Conservation (phyloP, 2,113 vertebrate genomes). For the Eurypyga helias region DNA sequence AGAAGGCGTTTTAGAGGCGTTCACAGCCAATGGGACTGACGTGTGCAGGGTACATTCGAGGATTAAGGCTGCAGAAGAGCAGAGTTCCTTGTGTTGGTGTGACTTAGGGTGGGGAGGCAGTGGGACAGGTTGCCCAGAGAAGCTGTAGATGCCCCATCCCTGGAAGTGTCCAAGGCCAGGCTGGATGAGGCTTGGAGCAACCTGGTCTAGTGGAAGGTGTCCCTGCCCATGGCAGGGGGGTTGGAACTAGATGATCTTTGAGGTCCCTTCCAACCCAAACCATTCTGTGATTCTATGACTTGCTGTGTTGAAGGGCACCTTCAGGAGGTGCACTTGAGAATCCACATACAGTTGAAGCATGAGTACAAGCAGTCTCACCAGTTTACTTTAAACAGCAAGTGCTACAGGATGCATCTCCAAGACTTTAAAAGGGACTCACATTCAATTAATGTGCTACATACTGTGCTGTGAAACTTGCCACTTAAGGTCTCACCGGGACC, state of each 20-base stretch:
- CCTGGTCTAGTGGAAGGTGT: too few species aligned
- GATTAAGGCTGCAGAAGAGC: not conserved
- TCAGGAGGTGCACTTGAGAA: fast-evolving
- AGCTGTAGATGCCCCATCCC: too few species aligned
- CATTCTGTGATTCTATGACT: too few species aligned
- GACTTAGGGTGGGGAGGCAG: too few species aligned
- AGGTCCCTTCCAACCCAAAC: too few species aligned
- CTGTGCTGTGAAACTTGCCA: not conserved
- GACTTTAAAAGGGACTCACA: not conserved
- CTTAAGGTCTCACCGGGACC: not conserved
- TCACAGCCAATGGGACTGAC: not conserved
- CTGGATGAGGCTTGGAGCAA: too few species aligned
- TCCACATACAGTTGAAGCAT: fast-evolving
- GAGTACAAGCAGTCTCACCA: not conserved
- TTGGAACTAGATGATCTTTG: too few species aligned
- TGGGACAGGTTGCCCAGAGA: too few species aligned
- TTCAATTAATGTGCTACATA: fast-evolving
- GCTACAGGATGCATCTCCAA: not conserved
- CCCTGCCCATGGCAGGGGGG: too few species aligned
- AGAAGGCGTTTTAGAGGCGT: not conserved
- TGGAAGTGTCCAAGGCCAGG: too few species aligned
- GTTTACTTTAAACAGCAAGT: not conserved
- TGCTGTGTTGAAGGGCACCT: fast-evolving
- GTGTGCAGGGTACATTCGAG: not conserved
- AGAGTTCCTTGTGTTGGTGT: not conserved